Conservation (phyloP, 2,888 invertebrate genomes). For the Dasypogon diadema region DNA sequence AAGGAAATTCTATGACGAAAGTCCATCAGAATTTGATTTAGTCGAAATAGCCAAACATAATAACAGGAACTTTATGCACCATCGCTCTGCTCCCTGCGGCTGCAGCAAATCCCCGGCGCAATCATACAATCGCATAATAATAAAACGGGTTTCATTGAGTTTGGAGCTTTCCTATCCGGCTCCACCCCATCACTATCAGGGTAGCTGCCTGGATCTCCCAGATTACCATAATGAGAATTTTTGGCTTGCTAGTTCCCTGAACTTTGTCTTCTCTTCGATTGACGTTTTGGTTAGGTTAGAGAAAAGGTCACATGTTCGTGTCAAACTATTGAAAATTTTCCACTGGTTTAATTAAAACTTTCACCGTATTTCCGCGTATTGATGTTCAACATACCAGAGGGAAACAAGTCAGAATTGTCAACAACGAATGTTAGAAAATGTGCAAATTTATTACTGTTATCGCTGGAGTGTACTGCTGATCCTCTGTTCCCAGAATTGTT, state of each 20-base stretch:
- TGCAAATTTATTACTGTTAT: too few relatives aligned
- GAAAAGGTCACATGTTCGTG: background rate
- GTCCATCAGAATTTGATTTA: slow-evolving; percentile 10
- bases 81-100: background rate
- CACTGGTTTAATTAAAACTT: slow-evolving; percentile 9
- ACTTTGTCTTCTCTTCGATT: slow-evolving; percentile 7
- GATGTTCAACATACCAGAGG: too few relatives aligned
- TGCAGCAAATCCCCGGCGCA: background rate
- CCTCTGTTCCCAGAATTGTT: too few relatives aligned
- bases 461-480: too few relatives aligned
- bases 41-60: slow-evolving; percentile 7
- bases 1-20: background rate
- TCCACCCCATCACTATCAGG: background rate
- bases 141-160: background rate
- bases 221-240: slow-evolving; percentile 13
- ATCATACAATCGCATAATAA: slow-evolving; percentile 2
- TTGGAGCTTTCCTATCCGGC: background rate
- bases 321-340: background rate
- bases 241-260: background rate
- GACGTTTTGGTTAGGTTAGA: background rate
- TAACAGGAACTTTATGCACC: background rate
- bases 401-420: too few relatives aligned
- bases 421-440: too few relatives aligned
- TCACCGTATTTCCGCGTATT: background rate
- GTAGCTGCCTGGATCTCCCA: background rate